phyloP scores from a whole-genome alignment of 2,113 vertebrate species.

The Petrocephalus microphthalmus region DNA sequence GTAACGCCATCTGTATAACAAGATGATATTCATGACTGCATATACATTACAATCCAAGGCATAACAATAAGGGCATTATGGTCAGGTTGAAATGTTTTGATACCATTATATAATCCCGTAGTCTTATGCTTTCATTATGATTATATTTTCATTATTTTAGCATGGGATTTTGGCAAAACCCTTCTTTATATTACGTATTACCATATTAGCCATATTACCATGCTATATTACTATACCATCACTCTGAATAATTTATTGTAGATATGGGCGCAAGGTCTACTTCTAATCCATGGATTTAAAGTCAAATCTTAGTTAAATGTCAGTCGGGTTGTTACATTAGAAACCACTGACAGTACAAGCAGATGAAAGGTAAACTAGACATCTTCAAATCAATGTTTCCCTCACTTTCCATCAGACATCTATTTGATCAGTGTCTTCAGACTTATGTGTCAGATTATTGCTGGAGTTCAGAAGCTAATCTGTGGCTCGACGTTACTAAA shows the following conservation, averaged over 20 bases:
- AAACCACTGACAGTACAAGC: conserved; percentile 45
- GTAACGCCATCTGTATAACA: background rate
- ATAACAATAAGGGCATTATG: background rate
- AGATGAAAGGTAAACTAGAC: conserved; percentile 59
- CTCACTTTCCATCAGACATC: conserved; percentile 58
- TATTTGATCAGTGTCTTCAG: conserved; percentile 59
- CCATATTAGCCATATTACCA: too few species aligned
- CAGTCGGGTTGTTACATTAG: conserved; percentile 45
- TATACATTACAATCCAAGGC: background rate
- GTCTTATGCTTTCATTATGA: background rate
- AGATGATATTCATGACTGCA: background rate
- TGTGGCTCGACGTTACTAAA: background rate
- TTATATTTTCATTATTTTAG: background rate
- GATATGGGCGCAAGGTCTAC: background rate
- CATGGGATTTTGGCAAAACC: background rate
- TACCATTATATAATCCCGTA: background rate
- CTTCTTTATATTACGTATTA: background rate
- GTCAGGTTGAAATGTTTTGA: background rate
- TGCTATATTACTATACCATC: too few species aligned
- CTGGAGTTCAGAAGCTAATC: background rate
- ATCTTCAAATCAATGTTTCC: conserved; percentile 61
- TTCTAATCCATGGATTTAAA: conserved; percentile 29
- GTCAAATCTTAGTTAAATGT: conserved; percentile 54
- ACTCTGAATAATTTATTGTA: background rate
- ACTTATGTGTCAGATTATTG: background rate